Conservation (phyloP, 2,797 vertebrate genomes). For the Channallabes apus region DNA sequence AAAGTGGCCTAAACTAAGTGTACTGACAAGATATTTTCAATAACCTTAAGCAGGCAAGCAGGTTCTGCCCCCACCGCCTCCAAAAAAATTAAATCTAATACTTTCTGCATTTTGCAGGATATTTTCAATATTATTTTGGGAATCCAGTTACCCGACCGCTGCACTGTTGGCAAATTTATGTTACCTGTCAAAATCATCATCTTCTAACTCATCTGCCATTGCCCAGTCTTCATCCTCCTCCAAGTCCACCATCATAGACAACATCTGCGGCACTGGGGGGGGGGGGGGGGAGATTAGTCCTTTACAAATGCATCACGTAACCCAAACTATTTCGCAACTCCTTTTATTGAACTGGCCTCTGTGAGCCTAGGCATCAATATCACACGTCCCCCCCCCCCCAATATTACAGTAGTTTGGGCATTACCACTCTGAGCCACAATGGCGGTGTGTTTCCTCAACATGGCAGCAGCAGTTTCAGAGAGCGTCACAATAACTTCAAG, state of each 20-base stretch:
- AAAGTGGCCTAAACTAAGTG: slow-evolving; percentile 84
- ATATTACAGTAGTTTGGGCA: slow-evolving; percentile 47
- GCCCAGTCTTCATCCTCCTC: slow-evolving; percentile 98
- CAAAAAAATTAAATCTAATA: no score
- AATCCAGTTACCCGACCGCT: background rate
- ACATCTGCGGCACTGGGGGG: slow-evolving; percentile 91
- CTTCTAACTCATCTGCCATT: slow-evolving; percentile 93
- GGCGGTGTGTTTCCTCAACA: slow-evolving; percentile 93
- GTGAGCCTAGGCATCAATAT: no score
- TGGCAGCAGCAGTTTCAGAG: slow-evolving; percentile 95
- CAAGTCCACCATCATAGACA: slow-evolving; percentile 98
- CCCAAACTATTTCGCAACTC: background rate
- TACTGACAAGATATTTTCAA: no score
- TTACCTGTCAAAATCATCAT: slow-evolving; percentile 97
- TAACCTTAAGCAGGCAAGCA: no score
- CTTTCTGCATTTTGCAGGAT: no score
- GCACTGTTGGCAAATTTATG: background rate
- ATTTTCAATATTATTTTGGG: no score
- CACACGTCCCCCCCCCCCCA: background rate
- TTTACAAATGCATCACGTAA: background rate
- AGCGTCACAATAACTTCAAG: slow-evolving; percentile 97
- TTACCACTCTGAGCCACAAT: slow-evolving; percentile 94
- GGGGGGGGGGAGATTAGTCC: background rate
- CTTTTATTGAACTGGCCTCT: background rate
- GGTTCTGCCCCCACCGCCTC: no score